Evolutionary conservation across 2,113 vertebrate genomes (phyloP), one percentile per base, ranked within the genome.

Genomic region (Greenwoodochromis staneri): DNA sequence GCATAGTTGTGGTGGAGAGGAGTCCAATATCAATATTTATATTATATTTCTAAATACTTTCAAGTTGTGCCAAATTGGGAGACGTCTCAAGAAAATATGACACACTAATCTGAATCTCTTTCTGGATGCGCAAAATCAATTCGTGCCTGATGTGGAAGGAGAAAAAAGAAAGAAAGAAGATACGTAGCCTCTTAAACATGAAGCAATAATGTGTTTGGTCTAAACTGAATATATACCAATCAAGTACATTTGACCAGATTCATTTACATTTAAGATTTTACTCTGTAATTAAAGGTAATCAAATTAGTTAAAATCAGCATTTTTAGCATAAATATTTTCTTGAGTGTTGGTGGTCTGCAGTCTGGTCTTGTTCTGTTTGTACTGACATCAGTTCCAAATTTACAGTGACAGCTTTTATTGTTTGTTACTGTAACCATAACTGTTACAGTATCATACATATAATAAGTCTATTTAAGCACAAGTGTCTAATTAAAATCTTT

Each of bases 61-160:
- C 12, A 71, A 71, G 8, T 36, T 34, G 29, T 19, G 16, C 29
- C 3, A 19, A 31, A 61, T 2, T 61, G 8, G 12, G 21, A 17
- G 27, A 31, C 3, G 2, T 31, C 13, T 59, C 13, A 61, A 10
- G 29, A 71, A 8, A 71, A 1, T 71, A 24, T 0, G 36, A 0
- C 38, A 40, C n/a, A 1, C 36, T 71, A 24, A 16, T 1, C 66
- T 13, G 12, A n/a, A 2, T 71, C 36, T 24, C n/a, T 71, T 71
- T 71, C 36, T 21, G 63, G 11, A 69, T 69, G 0, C 1, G 0
- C 10, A 36, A 21, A 69, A 38, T 24, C 36, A 40, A 69, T 40
- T 69, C 1, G 0, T 11, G 61, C 63, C 0, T 69, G 63, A 0
- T 69, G 36, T 40, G 1, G 63, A 69, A 0, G 36, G 2, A 61